Conservation (phyloP, 2,888 invertebrate species). For the Caenorhabditis afra region DNA sequence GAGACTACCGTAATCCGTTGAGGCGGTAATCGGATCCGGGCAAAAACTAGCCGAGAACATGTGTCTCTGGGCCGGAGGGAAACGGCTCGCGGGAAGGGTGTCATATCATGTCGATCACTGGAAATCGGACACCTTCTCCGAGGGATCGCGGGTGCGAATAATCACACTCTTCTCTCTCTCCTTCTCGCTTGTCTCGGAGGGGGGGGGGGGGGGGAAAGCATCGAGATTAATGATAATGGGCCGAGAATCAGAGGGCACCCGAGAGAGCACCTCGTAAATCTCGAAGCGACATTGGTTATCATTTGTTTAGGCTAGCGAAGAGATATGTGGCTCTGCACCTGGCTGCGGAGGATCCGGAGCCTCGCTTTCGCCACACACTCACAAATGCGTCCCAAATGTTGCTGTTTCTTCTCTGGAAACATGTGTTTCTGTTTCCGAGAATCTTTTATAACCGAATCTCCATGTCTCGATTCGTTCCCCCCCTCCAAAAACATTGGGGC, state of each 20-base stretch:
- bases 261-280: constrained; percentile 51
- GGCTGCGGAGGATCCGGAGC: constrained; percentile 13
- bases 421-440: constrained; percentile 44
- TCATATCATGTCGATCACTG: constrained; percentile 50
- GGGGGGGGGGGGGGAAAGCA: too few species aligned
- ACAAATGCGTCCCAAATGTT: constrained; percentile 49
- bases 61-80: constrained; percentile 22
- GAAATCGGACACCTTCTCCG: constrained; percentile 50
- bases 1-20: constrained; percentile 27
- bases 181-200: neutral
- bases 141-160: constrained; percentile 35
- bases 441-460: constrained; percentile 27
- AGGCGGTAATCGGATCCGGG: constrained; percentile 28
- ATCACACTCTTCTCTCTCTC: constrained; percentile 39
- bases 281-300: constrained; percentile 51
- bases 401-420: constrained; percentile 27
- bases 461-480: too few species aligned
- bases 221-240: constrained; percentile 55
- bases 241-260: constrained; percentile 22
- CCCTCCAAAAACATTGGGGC: too few species aligned
- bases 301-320: constrained; percentile 43
- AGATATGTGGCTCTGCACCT: constrained; percentile 34
- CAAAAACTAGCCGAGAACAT: constrained; percentile 55
- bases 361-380: too few species aligned
- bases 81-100: constrained; percentile 30